Evolutionary conservation across 2,888 invertebrate genomes (phyloP), one percentile per base, ranked within the genome.

Genomic region (Torymus aiolomorphi): DNA sequence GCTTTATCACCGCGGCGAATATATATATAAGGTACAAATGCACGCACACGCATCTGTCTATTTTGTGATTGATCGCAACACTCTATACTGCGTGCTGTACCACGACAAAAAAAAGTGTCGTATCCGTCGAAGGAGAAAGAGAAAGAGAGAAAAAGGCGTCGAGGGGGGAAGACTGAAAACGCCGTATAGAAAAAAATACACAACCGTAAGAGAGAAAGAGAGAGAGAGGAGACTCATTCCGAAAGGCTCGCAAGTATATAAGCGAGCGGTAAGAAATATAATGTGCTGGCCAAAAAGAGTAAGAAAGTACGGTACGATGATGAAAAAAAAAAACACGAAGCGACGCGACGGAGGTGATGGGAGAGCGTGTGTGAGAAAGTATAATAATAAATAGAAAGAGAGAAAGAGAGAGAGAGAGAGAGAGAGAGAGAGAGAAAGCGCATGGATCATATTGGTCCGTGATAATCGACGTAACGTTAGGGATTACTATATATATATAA

Each of bases 391-490:
- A 12, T 13, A 18, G n/a, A 13, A 49, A 52, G 71, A 52, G 71
- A 14, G 69, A 18, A 57, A 12, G 13, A 66, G 57, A 59, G 14
- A 31, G 24, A 42, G 18, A 49, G 66, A 66, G 59, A 59, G 10
- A 59, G 65, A 57, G 57, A 24, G 49, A 8, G 13, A 4, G 42
- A 14, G 57, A 2, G 14, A 10, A 52, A 70, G 20, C 42, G 87
- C 87, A 71, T 91, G 90, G 92, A 92, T 92, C 92, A 92, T 89
- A 91, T 92, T 92, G 92, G 91, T 92, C 92, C 91, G 90, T 91
- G 91, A 91, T 83, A 59, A 61, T 67, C 56, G 72, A 72, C 56
- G 76, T 71, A 86, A 85, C 52, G 63, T 16, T 83, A 83, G 83
- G 86, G 83, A 59, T 84, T 83, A 80, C 78, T 80, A 20, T 42